Percentiles rank a stretch among this genome's conserved stretches.
phyloP scores from a whole-genome alignment of 2,888 invertebrate species.

The Phyllotreta striolata region DNA sequence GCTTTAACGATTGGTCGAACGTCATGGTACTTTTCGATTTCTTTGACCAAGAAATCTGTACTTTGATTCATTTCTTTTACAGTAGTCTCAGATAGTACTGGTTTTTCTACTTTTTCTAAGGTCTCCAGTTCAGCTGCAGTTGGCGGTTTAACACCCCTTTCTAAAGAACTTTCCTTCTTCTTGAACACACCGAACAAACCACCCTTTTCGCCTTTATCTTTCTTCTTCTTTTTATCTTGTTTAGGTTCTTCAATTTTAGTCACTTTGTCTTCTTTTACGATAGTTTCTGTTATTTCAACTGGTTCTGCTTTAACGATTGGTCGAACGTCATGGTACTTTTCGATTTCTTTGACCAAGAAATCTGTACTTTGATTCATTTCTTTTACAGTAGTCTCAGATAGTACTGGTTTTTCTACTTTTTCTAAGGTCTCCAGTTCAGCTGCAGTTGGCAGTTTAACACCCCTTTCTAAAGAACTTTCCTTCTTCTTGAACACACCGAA shows the following conservation, averaged over 20 bases:
- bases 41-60: constrained; percentile 40
- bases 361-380: neutral
- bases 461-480: constrained; percentile 12
- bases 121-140: neutral
- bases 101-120: neutral
- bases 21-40: constrained; percentile 44
- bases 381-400: constrained; percentile 29
- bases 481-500: constrained; percentile 27
- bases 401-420: neutral
- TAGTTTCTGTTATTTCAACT: neutral
- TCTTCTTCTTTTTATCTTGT: neutral
- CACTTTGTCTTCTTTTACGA: neutral
- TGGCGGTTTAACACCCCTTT: constrained; percentile 23
- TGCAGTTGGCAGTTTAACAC: neutral
- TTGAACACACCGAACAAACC: constrained; percentile 36
- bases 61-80: constrained; percentile 35
- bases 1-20: constrained; percentile 40
- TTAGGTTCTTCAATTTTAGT: neutral
- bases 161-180: constrained; percentile 28
- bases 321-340: constrained; percentile 40
- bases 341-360: constrained; percentile 30
- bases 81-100: constrained; percentile 34
- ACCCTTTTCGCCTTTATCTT: constrained; percentile 28
- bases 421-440: constrained; percentile 6
- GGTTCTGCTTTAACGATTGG: neutral